These are phyloP conservation scores for Phrynocephalus versicolor DNA, from an alignment of 2,113 vertebrate species.

Conservation along the genomic window DNA sequence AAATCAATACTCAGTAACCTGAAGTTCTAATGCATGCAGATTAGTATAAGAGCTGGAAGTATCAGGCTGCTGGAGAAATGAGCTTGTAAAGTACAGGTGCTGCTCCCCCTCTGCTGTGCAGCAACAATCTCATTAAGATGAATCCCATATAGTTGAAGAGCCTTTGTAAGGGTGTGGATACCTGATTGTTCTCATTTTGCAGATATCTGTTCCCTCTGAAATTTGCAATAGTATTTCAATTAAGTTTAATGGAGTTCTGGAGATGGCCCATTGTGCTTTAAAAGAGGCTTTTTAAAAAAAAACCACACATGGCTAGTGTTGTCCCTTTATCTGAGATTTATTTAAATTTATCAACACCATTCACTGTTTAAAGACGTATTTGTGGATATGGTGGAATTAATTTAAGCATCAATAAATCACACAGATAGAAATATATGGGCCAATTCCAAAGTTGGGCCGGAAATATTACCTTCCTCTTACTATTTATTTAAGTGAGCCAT, in stretches of 20 bases:
- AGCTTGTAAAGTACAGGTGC: background rate
- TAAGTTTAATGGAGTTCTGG: slow-evolving; percentile 39
- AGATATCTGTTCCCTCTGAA: slow-evolving; percentile 35
- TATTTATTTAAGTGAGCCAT: slow-evolving; percentile 65
- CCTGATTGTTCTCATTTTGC: slow-evolving; percentile 39
- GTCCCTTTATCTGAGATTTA: slow-evolving; percentile 45
- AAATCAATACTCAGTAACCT: background rate
- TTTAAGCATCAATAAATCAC: slow-evolving; percentile 56
- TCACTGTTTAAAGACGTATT: slow-evolving; percentile 48
- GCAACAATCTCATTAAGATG: slow-evolving; percentile 4
- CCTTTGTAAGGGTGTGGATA: slow-evolving; percentile 27
- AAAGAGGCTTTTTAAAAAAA: slow-evolving; percentile 24
- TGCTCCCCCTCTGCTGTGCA: background rate
- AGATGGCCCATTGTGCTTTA: slow-evolving; percentile 19
- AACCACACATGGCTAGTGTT: slow-evolving; percentile 43
- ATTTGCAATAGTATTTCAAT: slow-evolving; percentile 48
- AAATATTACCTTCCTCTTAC: slow-evolving; percentile 62
- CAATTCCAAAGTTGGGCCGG: slow-evolving; percentile 46
- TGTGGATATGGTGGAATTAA: slow-evolving; percentile 52
- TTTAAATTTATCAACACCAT: slow-evolving; percentile 58
- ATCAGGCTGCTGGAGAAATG: background rate
- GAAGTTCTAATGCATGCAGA: background rate
- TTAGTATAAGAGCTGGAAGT: background rate
- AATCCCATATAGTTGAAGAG: background rate
- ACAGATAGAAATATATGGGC: slow-evolving; percentile 48